These are phyloP conservation scores for Phrynosoma platyrhinos DNA, from an alignment of 2,113 vertebrate genomes.

Conservation along the genomic window DNA sequence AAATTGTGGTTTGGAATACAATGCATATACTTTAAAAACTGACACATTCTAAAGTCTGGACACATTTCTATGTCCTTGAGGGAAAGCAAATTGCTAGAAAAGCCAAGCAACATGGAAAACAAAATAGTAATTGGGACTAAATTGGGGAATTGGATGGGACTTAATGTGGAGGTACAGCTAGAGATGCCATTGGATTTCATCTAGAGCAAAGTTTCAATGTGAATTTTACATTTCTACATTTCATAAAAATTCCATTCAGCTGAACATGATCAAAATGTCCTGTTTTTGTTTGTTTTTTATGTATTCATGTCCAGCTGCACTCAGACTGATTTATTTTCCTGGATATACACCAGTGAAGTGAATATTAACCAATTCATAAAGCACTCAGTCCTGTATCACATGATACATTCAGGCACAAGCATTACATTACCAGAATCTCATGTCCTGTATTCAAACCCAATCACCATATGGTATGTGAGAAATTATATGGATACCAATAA, in stretches of 20 bases:
- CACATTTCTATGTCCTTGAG: neutral
- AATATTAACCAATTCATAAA: neutral
- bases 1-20: neutral
- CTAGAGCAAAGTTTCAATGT: neutral
- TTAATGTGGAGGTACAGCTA: too few relatives aligned
- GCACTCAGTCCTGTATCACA: neutral
- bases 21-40: neutral
- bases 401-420: neutral
- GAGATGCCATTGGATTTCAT: neutral
- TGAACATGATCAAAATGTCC: too few relatives aligned
- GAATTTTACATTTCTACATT: neutral
- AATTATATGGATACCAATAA: conserved; percentile 22
- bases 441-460: neutral
- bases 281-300: too few relatives aligned
- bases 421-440: neutral
- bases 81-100: neutral
- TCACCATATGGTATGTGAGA: neutral
- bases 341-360: neutral
- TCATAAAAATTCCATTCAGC: too few relatives aligned
- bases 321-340: neutral
- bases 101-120: neutral
- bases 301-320: too few relatives aligned
- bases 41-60: neutral
- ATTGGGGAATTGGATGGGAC: neutral
- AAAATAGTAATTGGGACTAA: neutral